Evolutionary conservation across 2,888 invertebrate species (phyloP), one percentile per base, ranked within the genome.

Genomic region (Lepidocyrtinus sp.): DNA sequence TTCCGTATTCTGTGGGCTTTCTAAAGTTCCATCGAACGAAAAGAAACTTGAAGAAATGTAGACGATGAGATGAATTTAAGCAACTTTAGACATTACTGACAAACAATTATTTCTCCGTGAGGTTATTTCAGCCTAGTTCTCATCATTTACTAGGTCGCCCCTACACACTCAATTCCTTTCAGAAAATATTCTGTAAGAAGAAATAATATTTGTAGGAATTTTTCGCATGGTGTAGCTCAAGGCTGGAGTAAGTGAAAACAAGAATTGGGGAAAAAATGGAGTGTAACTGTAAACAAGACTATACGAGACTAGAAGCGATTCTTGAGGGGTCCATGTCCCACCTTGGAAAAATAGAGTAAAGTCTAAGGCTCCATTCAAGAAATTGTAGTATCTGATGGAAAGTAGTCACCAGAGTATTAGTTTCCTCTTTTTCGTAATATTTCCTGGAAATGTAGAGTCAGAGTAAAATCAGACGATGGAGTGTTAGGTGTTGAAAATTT

Each of bases 351-450:
- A 12, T 21, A 72, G 72, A 46, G 46, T 12, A 72, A n/a, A 24
- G 21, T 59, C 59, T 22, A 59, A 59, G 19, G 21, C 21, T 59
- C 21, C 59, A 21, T 21, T 21, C 55, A 55, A 27, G 45, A 71
- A 79, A 78, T 72, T 78, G 73, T 73, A 79, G 65, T 77, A 68
- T 65, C 73, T 72, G 72, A 72, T 72, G 68, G 72, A 78, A 78
- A 78, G 72, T 78, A 78, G 78, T 78, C 78, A 78, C 78, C 46
- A 17, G 78, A 67, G 78, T 78, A 78, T 78, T 78, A 46, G 46
- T 64, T n/a, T 71, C 22, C 21, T 21, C 59, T 59, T 59, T 21
- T 21, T 12, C 5, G 36, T 5, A 36, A 36, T 36, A 36, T 36
- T 7, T 36, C 21, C 59, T 1, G 1, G 7, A 59, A 59, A 59